Percentiles rank a stretch among this genome's conserved stretches.
phyloP scores from a whole-genome alignment of 2,888 invertebrate genomes.

The Crematogaster levior region DNA sequence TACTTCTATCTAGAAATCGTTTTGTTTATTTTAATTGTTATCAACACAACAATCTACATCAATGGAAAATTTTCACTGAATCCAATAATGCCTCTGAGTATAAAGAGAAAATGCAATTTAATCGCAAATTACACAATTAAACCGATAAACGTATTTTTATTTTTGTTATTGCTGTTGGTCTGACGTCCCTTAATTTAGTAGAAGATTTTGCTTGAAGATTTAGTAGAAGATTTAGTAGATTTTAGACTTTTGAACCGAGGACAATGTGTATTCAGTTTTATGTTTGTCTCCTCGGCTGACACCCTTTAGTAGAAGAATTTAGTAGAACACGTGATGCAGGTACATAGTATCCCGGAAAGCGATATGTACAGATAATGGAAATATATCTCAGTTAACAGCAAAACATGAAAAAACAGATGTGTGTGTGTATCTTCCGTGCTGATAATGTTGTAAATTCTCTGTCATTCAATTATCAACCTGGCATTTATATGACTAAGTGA shows the following conservation, averaged over 20 bases:
- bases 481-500: constrained; percentile 26
- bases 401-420: constrained; percentile 21
- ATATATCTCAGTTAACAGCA: constrained; percentile 34
- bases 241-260: constrained; percentile 20
- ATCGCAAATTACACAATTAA: constrained; percentile 29
- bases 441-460: constrained; percentile 49
- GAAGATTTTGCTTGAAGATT: constrained; percentile 32
- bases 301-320: constrained; percentile 56
- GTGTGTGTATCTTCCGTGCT: constrained; percentile 19
- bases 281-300: constrained; percentile 41
- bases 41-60: constrained; percentile 1
- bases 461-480: constrained; percentile 44
- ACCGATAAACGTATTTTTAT: constrained; percentile 31
- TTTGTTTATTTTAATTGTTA: constrained; percentile 15
- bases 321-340: constrained; percentile 42
- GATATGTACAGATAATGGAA: constrained; percentile 55
- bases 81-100: constrained; percentile 20
- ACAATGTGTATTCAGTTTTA: constrained; percentile 44
- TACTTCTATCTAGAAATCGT: neutral
- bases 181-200: constrained; percentile 54
- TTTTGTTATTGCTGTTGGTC: constrained; percentile 5
- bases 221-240: neutral
- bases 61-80: constrained; percentile 41
- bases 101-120: constrained; percentile 28
- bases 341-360: neutral